These are phyloP conservation scores for Centruroides vittatus DNA, from an alignment of 1,140 invertebrate genomes.

Conservation along the genomic window DNA sequence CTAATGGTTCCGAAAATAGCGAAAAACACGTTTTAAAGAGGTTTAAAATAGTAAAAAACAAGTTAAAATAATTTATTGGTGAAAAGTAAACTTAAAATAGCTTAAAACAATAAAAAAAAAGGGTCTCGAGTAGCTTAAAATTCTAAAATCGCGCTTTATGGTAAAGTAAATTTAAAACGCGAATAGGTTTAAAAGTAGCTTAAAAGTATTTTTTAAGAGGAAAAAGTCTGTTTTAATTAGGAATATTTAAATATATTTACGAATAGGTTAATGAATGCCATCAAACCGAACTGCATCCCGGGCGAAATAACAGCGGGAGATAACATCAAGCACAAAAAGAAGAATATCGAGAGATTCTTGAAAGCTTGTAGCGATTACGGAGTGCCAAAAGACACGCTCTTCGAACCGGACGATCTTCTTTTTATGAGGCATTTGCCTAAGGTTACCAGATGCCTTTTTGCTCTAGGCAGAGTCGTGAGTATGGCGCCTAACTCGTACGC, in stretches of 20 bases:
- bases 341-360: conserved; percentile 24
- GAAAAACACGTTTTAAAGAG: no score
- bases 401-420: conserved; percentile 24
- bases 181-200: not conserved
- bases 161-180: not conserved
- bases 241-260: not conserved
- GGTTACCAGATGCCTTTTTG: conserved; percentile 25
- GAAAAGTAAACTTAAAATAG: no score
- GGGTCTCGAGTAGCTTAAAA: no score
- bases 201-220: not conserved
- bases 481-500: not conserved
- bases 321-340: conserved; percentile 20
- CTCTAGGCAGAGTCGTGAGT: conserved; percentile 23
- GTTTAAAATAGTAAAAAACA: no score
- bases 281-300: conserved; percentile 21
- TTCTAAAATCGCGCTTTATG: not conserved
- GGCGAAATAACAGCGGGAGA: conserved; percentile 16
- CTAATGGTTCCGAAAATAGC: no score
- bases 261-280: conserved; percentile 23
- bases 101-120: no score
- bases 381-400: conserved; percentile 22
- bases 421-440: conserved; percentile 23
- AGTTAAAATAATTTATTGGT: no score
- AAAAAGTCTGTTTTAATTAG: not conserved
- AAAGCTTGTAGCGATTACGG: conserved; percentile 21